phyloP scores from a whole-genome alignment of 2,113 vertebrate species.

The Genyomyrus donnyi region DNA sequence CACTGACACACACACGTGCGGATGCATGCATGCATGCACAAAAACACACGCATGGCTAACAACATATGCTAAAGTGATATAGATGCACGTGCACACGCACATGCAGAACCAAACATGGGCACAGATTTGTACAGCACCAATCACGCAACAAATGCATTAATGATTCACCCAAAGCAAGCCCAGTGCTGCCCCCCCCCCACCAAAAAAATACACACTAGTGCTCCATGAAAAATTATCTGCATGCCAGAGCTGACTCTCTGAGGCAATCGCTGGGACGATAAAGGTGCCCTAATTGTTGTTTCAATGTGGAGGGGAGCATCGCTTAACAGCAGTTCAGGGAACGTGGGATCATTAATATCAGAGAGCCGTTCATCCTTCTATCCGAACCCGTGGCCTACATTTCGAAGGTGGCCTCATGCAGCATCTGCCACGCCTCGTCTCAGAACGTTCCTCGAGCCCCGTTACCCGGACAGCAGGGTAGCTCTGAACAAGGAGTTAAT shows the following conservation, averaged over 20 bases:
- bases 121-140: not conserved
- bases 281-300: conserved; percentile 60
- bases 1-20: not conserved
- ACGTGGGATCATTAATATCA: conserved; percentile 55
- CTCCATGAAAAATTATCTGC: conserved; percentile 55
- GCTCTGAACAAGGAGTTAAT: conserved; percentile 52
- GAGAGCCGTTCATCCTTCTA: conserved; percentile 56
- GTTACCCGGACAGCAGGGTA: conserved; percentile 52
- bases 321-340: conserved; percentile 56
- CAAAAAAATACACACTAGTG: conserved; percentile 38
- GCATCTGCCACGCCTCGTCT: conserved; percentile 50
- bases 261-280: conserved; percentile 13
- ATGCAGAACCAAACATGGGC: not conserved
- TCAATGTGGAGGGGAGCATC: conserved; percentile 57
- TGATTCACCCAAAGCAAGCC: conserved; percentile 33
- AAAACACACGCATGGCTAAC: not conserved
- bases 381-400: conserved; percentile 43
- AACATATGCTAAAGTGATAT: not conserved
- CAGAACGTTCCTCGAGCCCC: conserved; percentile 48
- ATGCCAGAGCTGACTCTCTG: conserved; percentile 31
- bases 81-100: not conserved
- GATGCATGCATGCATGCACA: not conserved
- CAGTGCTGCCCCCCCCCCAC: conserved; percentile 39
- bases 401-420: conserved; percentile 41
- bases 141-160: not conserved